phyloP scores from a whole-genome alignment of 2,888 invertebrate genomes.

The Octonoba sinensis region DNA sequence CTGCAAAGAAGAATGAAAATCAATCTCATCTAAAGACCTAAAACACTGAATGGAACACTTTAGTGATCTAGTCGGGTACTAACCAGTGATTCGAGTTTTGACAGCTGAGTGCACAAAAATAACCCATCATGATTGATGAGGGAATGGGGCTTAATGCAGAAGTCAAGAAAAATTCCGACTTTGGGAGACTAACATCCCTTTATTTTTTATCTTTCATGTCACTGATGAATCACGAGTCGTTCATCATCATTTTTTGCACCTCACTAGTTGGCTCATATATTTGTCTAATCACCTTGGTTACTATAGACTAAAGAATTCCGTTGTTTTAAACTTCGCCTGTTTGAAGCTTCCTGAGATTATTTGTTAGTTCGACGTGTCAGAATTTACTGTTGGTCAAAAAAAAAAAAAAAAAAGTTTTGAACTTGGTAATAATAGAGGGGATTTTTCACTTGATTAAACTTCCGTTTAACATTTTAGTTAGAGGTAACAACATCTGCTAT shows the following conservation, averaged over 20 bases:
- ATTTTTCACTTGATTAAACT: no score
- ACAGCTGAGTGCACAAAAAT: slow-evolving; percentile 30
- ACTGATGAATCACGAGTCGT: slow-evolving; percentile 44
- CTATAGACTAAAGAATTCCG: no score
- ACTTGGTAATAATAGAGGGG: no score
- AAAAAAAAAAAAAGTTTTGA: no score
- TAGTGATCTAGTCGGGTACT: not conserved
- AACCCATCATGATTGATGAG: slow-evolving; percentile 41
- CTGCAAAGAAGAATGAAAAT: no score
- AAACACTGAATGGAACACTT: not conserved
- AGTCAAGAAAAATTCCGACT: slow-evolving; percentile 30
- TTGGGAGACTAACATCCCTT: not conserved
- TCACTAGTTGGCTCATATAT: not conserved
- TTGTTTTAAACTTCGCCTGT: no score
- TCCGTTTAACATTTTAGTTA: no score
- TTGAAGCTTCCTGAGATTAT: no score
- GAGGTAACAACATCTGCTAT: no score
- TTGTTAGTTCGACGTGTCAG: no score
- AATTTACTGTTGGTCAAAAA: no score
- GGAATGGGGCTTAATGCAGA: slow-evolving; percentile 44
- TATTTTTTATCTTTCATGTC: slow-evolving; percentile 9
- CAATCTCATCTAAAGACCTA: no score
- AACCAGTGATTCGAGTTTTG: slow-evolving; percentile 32
- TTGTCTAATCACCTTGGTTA: slow-evolving; percentile 24
- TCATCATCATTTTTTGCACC: slow-evolving; percentile 36